These are phyloP conservation scores for Telenomus remus DNA, from an alignment of 1,140 invertebrate genomes.

Conservation along the genomic window DNA sequence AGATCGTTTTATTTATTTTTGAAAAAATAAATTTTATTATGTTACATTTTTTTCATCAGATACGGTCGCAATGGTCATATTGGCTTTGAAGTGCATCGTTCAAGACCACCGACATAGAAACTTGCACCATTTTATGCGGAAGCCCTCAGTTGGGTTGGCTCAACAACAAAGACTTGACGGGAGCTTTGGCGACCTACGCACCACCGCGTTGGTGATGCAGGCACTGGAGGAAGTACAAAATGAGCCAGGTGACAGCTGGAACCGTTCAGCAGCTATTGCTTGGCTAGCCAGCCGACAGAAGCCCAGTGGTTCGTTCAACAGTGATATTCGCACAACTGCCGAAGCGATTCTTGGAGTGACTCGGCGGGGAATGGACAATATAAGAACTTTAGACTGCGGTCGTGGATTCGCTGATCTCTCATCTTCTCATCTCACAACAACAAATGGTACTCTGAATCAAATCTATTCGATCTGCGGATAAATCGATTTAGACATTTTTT, in stretches of 20 bases:
- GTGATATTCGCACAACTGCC: constrained; percentile 82
- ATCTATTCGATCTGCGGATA: neutral
- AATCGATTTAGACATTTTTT: neutral
- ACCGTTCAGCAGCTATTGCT: constrained; percentile 82
- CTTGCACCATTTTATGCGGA: constrained; percentile 84
- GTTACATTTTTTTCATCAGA: constrained; percentile 74
- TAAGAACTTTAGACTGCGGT: constrained; percentile 82
- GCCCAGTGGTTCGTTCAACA: constrained; percentile 85
- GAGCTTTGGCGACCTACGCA: constrained; percentile 87
- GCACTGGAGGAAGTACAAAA: constrained; percentile 83
- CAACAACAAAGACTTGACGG: constrained; percentile 85
- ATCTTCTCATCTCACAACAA: constrained; percentile 62
- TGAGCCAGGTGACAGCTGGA: constrained; percentile 81
- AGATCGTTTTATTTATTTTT: neutral
- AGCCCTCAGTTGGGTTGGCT: constrained; percentile 84
- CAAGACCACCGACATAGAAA: constrained; percentile 88
- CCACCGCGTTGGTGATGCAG: constrained; percentile 87
- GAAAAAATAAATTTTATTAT: neutral
- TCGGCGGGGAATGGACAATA: constrained; percentile 80
- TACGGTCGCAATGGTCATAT: constrained; percentile 87
- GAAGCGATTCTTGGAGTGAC: constrained; percentile 84
- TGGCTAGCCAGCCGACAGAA: constrained; percentile 85
- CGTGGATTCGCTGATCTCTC: constrained; percentile 71
- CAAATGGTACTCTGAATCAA: constrained; percentile 57
- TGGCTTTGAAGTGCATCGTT: constrained; percentile 89